These are phyloP conservation scores for Solenopsis invicta DNA, from an alignment of 1,140 invertebrate genomes.

Conservation along the genomic window DNA sequence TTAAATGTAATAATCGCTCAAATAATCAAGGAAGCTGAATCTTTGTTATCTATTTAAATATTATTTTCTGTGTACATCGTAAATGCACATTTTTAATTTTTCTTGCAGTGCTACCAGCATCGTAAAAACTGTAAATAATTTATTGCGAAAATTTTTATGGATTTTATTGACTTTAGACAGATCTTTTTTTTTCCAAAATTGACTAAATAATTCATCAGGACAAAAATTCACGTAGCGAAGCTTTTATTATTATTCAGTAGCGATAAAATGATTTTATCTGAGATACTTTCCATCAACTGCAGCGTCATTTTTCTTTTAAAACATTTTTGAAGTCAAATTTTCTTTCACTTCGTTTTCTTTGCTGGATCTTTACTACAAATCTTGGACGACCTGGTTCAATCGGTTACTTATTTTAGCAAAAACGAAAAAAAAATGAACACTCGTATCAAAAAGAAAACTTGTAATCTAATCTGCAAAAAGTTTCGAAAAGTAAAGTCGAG, in stretches of 20 bases:
- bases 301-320: not conserved
- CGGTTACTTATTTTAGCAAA: constrained; percentile 16
- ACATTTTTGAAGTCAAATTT: constrained; percentile 13
- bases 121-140: too few relatives aligned
- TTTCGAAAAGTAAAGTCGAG: constrained; percentile 26
- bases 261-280: constrained; percentile 9
- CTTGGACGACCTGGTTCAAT: constrained; percentile 16
- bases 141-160: not conserved
- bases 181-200: constrained; percentile 3
- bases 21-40: too few relatives aligned
- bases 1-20: too few relatives aligned
- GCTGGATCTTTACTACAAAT: not conserved
- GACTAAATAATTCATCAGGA: constrained; percentile 8
- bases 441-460: constrained; percentile 35
- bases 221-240: not conserved
- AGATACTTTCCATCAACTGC: not conserved
- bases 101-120: too few relatives aligned
- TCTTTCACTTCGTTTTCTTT: not conserved
- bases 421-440: not conserved
- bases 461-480: constrained; percentile 50
- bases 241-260: not conserved
- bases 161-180: not conserved
- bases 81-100: too few relatives aligned
- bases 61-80: too few relatives aligned
- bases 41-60: too few relatives aligned